Base-by-base conservation (phyloP, 2,888 invertebrate species). In the Scotopteryx bipunctaria region DNA sequence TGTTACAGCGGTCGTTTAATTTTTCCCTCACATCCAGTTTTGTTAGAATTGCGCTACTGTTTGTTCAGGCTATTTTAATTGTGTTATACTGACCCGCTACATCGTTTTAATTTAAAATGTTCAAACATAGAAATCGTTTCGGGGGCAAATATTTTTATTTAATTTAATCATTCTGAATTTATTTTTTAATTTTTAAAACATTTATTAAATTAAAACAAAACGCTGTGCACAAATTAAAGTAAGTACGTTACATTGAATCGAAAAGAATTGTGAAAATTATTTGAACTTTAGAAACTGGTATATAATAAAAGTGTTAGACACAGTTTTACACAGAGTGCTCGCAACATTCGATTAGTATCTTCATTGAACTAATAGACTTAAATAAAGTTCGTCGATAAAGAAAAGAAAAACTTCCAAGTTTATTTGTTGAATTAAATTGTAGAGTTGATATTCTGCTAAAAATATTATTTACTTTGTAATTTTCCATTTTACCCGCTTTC, bases 1-100 rank as follows among this genome's bases (percentile, higher is more conserved):
- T 38, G 55, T 45, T 46, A 57, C 45, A 54, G 54, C 59, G 56
- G 25, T 43, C 62, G 69, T 63, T 53, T n/a, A 37, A 43, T 47
- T 43, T 36, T 38, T 31, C 14, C 5, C 17, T 38, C 13, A 21
- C 29, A 29, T 33, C 40, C 13, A 5, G 27, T 27, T 14, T 33
- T 47, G 33, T 45, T 32, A 41, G 19, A 49, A 31, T 35, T 29
- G 17, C 11, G 37, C 32, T 43, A 33, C 48, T 55, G 54, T 61
- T 61, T 49, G 15, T 50, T 54, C 52, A 61, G 61, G 61, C 9
- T 45, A 48, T 54, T 48, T 25, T 58, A 56, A 61, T 54, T 58
- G 46, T 35, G 38, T 57, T 57, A 51, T 32, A 17, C 41, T 47
- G n/a, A 52, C 38, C 36, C 49, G 29, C 29, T 16, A 1, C 25